Conservation (phyloP, 2,888 invertebrate genomes). For the Scaptomyza cyrtandrae region DNA sequence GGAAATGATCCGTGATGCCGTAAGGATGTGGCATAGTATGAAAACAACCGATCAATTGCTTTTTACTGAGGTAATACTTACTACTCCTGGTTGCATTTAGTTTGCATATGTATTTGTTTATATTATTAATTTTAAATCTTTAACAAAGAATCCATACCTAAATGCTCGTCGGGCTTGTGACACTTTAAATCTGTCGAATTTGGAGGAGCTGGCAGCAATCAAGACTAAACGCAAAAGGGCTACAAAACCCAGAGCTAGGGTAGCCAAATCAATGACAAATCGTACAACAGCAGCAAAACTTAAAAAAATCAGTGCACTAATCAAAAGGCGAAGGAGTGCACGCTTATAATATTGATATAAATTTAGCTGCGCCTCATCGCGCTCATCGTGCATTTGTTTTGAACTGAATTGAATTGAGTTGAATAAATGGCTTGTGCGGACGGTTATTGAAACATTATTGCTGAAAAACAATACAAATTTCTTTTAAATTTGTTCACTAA, state of each 20-base stretch:
- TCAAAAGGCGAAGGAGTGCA: background rate
- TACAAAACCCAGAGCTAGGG: background rate
- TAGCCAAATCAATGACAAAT: background rate
- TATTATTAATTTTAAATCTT: background rate
- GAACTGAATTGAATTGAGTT: too few relatives aligned
- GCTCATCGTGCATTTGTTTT: too few relatives aligned
- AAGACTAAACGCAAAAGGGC: background rate
- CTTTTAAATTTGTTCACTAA: background rate
- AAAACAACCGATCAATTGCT: background rate
- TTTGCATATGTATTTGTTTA: background rate
- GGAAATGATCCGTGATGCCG: background rate
- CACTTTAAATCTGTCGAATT: background rate
- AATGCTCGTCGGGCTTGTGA: background rate
- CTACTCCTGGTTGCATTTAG: background rate
- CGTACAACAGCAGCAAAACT: background rate
- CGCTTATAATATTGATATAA: background rate
- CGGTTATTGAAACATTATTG: too few relatives aligned
- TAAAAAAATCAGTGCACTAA: background rate
- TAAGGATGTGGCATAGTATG: background rate
- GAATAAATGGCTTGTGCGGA: background rate
- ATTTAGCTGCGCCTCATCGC: too few relatives aligned
- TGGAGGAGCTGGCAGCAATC: background rate
- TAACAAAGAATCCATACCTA: background rate
- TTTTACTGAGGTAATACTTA: background rate
- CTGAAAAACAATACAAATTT: too few relatives aligned